Percentiles rank a stretch among this genome's conserved stretches.
Conservation (phyloP, 2,113 vertebrate genomes). For the Phalacrocorax aristotelis region DNA sequence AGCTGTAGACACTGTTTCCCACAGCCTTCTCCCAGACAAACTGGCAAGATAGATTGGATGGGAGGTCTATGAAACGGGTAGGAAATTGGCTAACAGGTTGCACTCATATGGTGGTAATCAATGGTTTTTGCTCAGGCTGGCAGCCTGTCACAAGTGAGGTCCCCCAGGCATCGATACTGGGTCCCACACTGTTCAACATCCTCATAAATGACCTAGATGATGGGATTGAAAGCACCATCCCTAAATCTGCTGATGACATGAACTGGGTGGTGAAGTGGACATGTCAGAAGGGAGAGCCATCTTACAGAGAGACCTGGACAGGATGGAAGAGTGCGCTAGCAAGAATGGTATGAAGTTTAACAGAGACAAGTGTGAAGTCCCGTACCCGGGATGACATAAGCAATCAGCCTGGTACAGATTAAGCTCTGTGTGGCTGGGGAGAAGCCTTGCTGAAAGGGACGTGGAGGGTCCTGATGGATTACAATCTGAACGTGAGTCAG, state of each 20-base stretch:
- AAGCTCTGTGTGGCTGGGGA: neutral
- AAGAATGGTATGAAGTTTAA: neutral
- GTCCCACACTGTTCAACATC: neutral
- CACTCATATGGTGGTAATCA: neutral
- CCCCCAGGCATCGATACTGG: too few species aligned
- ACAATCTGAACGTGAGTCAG: neutral
- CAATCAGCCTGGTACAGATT: neutral
- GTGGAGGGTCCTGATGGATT: neutral
- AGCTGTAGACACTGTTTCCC: neutral
- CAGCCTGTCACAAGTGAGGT: neutral
- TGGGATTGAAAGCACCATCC: neutral
- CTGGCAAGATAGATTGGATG: neutral
- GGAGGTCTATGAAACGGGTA: neutral
- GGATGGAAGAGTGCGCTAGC: neutral
- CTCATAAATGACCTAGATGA: neutral
- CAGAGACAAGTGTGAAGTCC: neutral
- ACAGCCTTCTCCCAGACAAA: neutral
- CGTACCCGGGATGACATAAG: neutral
- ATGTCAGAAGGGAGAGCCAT: neutral
- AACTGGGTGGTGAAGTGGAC: neutral
- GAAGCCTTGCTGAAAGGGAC: neutral
- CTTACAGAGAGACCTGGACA: neutral
- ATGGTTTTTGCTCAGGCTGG: neutral
- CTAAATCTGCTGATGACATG: neutral
- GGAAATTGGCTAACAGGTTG: neutral